phyloP scores from a whole-genome alignment of 2,797 vertebrate genomes.

The Liparis tanakae region DNA sequence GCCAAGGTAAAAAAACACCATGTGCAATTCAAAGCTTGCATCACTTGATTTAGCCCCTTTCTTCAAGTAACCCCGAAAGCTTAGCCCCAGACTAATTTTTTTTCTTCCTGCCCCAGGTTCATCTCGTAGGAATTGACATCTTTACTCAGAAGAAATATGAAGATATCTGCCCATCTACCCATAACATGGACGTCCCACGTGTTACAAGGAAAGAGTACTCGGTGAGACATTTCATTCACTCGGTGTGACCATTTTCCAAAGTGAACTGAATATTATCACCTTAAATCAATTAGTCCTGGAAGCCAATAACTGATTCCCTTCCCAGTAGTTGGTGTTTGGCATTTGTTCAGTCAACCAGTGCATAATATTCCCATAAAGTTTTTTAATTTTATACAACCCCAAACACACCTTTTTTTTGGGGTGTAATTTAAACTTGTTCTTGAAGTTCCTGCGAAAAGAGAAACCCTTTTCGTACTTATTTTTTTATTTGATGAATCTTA shows the following conservation, averaged over 20 bases:
- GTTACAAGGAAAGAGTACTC: constrained; percentile 91
- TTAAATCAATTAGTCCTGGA: background rate
- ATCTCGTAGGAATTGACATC: constrained; percentile 93
- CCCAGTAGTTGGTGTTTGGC: background rate
- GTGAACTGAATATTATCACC: background rate
- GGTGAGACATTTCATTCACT: constrained; percentile 69
- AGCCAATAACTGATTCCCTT: background rate
- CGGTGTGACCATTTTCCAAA: background rate
- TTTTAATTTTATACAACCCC: background rate
- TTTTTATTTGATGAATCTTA: no score
- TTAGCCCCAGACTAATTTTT: background rate
- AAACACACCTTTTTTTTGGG: no score
- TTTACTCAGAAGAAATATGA: constrained; percentile 95
- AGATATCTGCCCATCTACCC: constrained; percentile 97
- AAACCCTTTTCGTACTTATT: no score
- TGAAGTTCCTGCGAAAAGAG: no score
- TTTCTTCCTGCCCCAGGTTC: constrained; percentile 77
- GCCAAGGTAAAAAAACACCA: constrained; percentile 88
- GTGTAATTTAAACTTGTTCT: no score
- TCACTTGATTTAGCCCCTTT: constrained; percentile 6
- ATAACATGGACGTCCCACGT: constrained; percentile 97
- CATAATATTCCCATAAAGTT: background rate
- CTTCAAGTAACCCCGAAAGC: background rate
- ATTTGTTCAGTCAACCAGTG: background rate
- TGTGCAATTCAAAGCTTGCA: background rate